Conservation (phyloP, 2,888 invertebrate genomes). For the Ptychoptera contaminata region DNA sequence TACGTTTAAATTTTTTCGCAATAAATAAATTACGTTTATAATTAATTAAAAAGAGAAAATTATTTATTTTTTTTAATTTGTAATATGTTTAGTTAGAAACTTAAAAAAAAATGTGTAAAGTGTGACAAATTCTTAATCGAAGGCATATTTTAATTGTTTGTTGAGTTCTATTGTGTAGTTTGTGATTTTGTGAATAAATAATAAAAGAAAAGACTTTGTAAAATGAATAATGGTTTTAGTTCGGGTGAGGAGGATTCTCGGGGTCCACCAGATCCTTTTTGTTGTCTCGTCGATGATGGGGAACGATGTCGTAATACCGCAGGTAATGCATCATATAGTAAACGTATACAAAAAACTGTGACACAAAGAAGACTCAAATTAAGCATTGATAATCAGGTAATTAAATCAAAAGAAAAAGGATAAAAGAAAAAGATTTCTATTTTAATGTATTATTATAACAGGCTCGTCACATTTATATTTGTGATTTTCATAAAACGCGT, state of each 20-base stretch:
- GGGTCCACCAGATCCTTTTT: conserved; percentile 75
- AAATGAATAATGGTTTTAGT: conserved; percentile 59
- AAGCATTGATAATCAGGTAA: conserved; percentile 63
- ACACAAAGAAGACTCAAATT: conserved; percentile 80
- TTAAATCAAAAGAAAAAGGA: background rate
- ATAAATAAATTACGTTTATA: no score
- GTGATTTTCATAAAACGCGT: conserved; percentile 89
- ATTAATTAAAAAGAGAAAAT: no score
- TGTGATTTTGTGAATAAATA: no score
- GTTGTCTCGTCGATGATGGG: conserved; percentile 82
- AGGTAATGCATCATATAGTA: conserved; percentile 92
- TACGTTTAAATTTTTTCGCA: no score
- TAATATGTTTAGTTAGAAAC: no score
- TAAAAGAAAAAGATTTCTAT: no score
- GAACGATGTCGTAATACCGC: conserved; percentile 76
- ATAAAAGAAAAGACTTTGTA: background rate
- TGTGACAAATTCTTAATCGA: no score
- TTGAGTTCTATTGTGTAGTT: background rate
- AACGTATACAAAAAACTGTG: conserved; percentile 90
- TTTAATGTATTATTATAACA: no score
- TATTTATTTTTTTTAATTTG: no score
- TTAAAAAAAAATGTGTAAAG: no score
- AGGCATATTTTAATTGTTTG: background rate
- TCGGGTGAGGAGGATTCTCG: conserved; percentile 82
- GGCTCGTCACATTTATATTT: conserved; percentile 92